Evolutionary conservation across 2,888 invertebrate genomes (phyloP), one percentile per base, ranked within the genome.

Genomic region (Calameuta pallipes): DNA sequence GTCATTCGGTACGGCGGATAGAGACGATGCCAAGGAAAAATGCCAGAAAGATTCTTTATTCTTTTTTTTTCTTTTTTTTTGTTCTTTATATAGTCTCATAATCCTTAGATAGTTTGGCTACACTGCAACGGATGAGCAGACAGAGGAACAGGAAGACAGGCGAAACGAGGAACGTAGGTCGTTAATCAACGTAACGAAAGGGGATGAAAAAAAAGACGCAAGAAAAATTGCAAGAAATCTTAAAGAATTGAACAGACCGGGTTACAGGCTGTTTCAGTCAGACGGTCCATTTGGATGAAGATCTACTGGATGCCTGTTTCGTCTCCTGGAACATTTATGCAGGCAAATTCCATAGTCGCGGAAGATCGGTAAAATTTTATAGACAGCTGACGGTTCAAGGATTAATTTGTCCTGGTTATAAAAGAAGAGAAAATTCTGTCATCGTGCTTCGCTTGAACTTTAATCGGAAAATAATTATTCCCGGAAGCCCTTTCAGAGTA

Each of bases 391-490:
- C 56, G 15, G 23, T 9, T 9, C 23, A 9, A 9, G 23, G 1
- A 56, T 23, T 23, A 56, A 56, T 56, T 56, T 56, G 23, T 23
- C 56, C 23, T 56, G 9, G 23, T 9, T 56, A 15, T 56, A 56
- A 23, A 9, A 41, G 0, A 23, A 56, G 2, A 56, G 23, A 23
- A 56, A 56, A 56, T 23, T 0, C 56, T 23, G 23, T 23, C 9
- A 56, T 9, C 23, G 56, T 9, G 56, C 23, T 23, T 56, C 56
- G 1, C 23, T 6, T 9, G 6, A 56, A 9, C 56, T 56, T 56
- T 56, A 23, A 56, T 23, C 23, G 15, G 15, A 41, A 41, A 23
- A 23, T 56, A 23, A 85, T 85, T 85, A 85, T 85, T 84, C 83
- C 80, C 82, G 83, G 76, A 80, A 76, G 79, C 34, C 80, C 80